A percentile compares a stretch with the other conserved stretches of the same genome.
Evolutionary conservation across 2,113 vertebrate species (phyloP).

Genomic region (Grallaria varia): DNA sequence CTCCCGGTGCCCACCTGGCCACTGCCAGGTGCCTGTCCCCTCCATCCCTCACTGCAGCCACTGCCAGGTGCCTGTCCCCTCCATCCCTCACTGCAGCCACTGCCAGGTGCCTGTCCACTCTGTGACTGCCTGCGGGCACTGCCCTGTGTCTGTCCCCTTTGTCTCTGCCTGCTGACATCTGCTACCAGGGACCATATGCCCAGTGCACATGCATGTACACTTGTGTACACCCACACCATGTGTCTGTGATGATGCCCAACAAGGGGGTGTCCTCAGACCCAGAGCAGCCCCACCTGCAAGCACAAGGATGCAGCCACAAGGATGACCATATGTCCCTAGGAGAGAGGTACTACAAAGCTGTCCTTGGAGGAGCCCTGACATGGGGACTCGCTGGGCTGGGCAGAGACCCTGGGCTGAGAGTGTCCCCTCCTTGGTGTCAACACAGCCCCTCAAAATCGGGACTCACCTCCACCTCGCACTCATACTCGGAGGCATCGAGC

Average conservation of each 20-base stretch:
- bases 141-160: neutral
- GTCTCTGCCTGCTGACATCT: neutral
- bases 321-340: too few species aligned
- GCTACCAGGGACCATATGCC: neutral
- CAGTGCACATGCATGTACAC: rapidly evolving
- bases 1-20: neutral
- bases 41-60: neutral
- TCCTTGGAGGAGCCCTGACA: neutral
- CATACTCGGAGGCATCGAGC: slow-evolving; percentile 87
- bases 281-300: neutral
- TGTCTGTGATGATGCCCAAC: neutral
- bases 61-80: neutral
- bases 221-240: rapidly evolving
- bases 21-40: too few species aligned
- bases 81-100: too few species aligned
- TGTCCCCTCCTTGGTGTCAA: neutral
- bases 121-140: neutral
- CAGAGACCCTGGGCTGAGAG: neutral
- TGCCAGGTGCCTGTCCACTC: neutral
- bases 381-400: neutral
- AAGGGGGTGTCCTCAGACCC: neutral
- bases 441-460: neutral
- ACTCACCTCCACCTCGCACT: slow-evolving; percentile 91
- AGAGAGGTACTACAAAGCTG: neutral
- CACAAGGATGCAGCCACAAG: neutral